Evolutionary conservation across 2,888 invertebrate species (phyloP).

Genomic region (Ochlodes sylvanus): DNA sequence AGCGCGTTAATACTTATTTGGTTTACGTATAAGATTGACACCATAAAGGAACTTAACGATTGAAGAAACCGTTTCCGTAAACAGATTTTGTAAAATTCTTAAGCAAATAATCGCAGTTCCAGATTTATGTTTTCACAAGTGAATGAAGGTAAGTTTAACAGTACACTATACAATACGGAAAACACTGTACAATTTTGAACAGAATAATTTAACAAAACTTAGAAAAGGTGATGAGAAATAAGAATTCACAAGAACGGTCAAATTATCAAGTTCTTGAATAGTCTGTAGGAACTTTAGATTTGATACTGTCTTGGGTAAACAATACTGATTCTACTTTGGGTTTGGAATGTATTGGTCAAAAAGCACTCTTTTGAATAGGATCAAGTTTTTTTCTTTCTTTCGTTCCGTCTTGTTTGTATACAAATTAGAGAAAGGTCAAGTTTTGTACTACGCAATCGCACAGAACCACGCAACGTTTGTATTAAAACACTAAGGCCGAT

Average conservation of each 20-base stretch:
- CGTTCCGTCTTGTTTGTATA: background rate
- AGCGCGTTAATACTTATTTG: background rate
- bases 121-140: background rate
- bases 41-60: background rate
- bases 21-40: background rate
- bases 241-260: background rate
- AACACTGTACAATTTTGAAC: background rate
- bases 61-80: background rate
- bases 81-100: background rate
- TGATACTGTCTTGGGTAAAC: constrained; percentile 10
- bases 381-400: background rate
- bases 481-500: constrained; percentile 14
- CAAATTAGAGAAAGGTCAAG: background rate
- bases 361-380: background rate
- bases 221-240: background rate
- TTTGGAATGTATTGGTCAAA: constrained; percentile 11
- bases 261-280: background rate
- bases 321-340: background rate
- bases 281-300: background rate
- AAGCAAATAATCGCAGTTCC: background rate
- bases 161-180: background rate
- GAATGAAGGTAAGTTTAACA: background rate
- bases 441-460: constrained; percentile 6
- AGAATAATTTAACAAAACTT: background rate
- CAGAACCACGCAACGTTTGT: background rate